Evolutionary conservation across 2,797 vertebrate species (phyloP), one percentile per base, ranked within the genome.

Genomic region (Thunnus albacares): DNA sequence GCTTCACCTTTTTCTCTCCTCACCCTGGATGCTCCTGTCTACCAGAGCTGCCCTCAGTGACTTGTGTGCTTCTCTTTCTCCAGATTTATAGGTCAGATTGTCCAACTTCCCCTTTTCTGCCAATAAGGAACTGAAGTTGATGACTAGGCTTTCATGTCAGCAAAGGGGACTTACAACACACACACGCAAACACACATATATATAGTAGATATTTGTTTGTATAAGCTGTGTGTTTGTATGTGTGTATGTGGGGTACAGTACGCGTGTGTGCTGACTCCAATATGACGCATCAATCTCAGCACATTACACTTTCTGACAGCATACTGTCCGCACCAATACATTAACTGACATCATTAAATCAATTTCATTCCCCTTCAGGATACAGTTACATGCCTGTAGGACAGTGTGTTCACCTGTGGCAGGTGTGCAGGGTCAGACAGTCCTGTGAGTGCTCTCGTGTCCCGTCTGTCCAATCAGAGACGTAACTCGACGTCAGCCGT

Each of bases 401-500:
- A 35, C 70, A 4, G 43, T 1, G 67, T 24, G 79, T 63, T 62
- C 86, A 87, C 84, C 65, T 85, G 63, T 3, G 7, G 52, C 64
- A 79, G 81, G 81, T 85, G 28, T 53, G 58, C 51, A 24, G 20
- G 33, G 3, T 20, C 61, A 28, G 20, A 4, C 53, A n/a, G 51
- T 35, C 45, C 24, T 15, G n/a, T 7, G 18, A 68, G 67, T 17
- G 74, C 75, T 51, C 83, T 79, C 63, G 69, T 18, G 70, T 72
- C 26, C 63, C 13, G 9, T 71, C 35, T 20, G 77, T 76, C 81
- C 80, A 63, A 62, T 75, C 56, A 38, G 63, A 47, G 11, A 41
- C 77, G 76, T 38, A 10, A 5, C 20, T 0, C 80, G 87, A 93
- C 91, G 91, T 92, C 91, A 91, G 76, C 22, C 1, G 62, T 2